Conservation (phyloP, 2,113 vertebrate species). For the Rousettus leschenaultii region DNA sequence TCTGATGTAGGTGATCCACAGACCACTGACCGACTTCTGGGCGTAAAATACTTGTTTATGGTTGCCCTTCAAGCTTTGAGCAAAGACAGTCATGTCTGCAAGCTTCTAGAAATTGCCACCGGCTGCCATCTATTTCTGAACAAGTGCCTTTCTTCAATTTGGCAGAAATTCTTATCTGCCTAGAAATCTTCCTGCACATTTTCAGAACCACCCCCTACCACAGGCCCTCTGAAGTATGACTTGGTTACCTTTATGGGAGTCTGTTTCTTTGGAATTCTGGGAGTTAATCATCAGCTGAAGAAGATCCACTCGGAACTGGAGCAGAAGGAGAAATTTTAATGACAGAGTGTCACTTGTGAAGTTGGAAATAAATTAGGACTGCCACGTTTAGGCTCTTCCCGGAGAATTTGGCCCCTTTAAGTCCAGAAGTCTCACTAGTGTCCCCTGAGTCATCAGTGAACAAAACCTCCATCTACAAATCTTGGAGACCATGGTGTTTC, state of each 20-base stretch:
- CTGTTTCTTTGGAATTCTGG: conserved; percentile 72
- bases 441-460: not conserved
- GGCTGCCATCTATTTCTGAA: not conserved
- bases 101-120: not conserved
- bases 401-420: not conserved
- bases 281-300: conserved; percentile 90
- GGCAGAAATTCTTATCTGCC: not conserved
- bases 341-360: not conserved
- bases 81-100: rapidly evolving
- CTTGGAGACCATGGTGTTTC: not conserved
- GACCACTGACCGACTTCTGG: not conserved
- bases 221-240: no score
- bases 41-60: not conserved
- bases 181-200: not conserved
- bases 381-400: not conserved
- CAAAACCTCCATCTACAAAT: not conserved
- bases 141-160: not conserved
- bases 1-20: not conserved
- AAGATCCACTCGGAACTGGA: conserved; percentile 87
- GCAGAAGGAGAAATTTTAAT: conserved; percentile 2
- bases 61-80: not conserved
- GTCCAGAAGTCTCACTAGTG: not conserved
- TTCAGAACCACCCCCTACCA: not conserved
- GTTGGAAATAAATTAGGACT: not conserved
- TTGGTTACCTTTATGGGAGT: conserved; percentile 73